Base-by-base conservation (phyloP, 2,113 vertebrate genomes). In the Cyprinus carpio region DNA sequence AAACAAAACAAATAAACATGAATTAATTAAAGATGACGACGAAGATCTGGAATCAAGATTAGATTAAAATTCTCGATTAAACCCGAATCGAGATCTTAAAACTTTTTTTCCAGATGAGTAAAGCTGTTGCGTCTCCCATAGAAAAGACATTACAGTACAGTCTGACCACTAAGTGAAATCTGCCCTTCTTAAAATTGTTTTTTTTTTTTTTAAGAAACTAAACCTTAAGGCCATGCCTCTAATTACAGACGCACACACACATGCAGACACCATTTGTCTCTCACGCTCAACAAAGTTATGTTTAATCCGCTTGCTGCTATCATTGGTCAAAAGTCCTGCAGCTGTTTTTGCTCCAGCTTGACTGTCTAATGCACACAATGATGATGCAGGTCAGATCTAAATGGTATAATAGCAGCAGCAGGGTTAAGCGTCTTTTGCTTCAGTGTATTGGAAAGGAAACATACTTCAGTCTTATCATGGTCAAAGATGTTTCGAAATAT, bases 301-400 rank as follows among this genome's bases (percentile, higher is more conserved):
- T 82, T 82, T 51, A 82, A 71, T 71, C 46, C 81, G 37, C 78
- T 71, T 31, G 65, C 65, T 72, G 29, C 54, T 58, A n/a, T 82
- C 25, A 82, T 54, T 72, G 46, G n/a, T 54, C 65, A 40, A 71
- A 56, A n/a, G 81, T 56, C 65, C n/a, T 11, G 81, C 81, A 37
- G 31, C 65, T 71, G 81, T n/a, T 71, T 56, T 82, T 16, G 43
- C 43, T 82, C 81, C 49, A 71, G 49, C 43, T 72, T 72, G 64
- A 72, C 81, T 82, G 64, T 82, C 46, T 51, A 56, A 82, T 34
- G 64, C 64, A 71, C 60, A 69, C 46, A 29, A 71, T 29, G 72
- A 65, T 69, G 40, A 27, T n/a, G 43, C 65, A 72, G 81, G 46
- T 82, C 80, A 69, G 62, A 49, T 69, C 7, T 46, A 3, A 64